Percentiles rank a stretch among this genome's conserved stretches.
phyloP scores from a whole-genome alignment of 2,888 invertebrate genomes.

The Marronus borbonicus region DNA sequence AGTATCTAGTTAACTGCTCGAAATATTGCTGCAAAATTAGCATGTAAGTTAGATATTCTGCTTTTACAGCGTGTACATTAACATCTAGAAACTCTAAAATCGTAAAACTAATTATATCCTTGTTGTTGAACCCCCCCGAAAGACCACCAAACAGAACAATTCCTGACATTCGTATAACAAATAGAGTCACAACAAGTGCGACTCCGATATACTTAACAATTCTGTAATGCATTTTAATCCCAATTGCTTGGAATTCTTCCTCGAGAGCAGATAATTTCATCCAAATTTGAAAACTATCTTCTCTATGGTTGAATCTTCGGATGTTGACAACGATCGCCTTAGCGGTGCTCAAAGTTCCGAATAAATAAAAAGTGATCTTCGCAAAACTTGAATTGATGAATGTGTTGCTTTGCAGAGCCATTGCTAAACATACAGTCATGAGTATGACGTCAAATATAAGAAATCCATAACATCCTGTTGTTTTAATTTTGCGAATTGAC shows the following conservation, averaged over 20 bases:
- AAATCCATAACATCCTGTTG: background rate
- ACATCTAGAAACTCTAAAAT: background rate
- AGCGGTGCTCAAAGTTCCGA: background rate
- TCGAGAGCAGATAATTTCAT: background rate
- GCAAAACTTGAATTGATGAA: background rate
- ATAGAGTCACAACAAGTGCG: background rate
- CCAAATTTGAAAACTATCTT: background rate
- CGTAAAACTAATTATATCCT: background rate
- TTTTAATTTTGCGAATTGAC: background rate
- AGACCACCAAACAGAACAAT: background rate
- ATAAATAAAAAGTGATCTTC: background rate
- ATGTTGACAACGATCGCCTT: background rate
- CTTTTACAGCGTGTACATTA: background rate
- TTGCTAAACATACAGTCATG: background rate
- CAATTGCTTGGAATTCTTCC: background rate
- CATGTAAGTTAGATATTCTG: background rate
- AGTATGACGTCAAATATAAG: background rate
- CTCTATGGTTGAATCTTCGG: background rate
- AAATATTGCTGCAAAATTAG: background rate
- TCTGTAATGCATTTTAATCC: background rate
- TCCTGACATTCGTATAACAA: background rate
- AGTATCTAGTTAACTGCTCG: background rate
- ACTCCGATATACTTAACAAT: background rate
- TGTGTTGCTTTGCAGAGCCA: background rate
- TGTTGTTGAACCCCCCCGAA: background rate